Conservation (phyloP, 2,888 invertebrate genomes). For the Acanthosepion esculentum region DNA sequence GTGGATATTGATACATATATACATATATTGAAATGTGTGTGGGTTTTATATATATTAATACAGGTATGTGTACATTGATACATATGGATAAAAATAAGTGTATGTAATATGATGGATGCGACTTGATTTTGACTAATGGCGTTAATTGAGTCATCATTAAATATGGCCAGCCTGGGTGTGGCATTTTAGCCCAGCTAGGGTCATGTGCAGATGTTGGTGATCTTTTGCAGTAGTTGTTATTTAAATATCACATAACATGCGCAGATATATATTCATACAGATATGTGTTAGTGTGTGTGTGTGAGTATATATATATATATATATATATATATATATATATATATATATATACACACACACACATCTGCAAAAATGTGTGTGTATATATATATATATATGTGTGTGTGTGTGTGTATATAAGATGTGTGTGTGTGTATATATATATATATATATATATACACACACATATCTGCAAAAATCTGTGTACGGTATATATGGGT, state of each 20-base stretch:
- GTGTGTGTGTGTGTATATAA: background rate
- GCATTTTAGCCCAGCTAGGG: too few species aligned
- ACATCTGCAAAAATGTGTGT: background rate
- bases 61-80: background rate
- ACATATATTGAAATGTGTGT: background rate
- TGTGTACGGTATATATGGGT: background rate
- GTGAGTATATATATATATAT: background rate
- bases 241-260: too few species aligned
- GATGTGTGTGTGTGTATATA: background rate
- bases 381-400: background rate
- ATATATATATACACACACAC: background rate
- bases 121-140: too few species aligned
- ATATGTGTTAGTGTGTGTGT: background rate
- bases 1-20: background rate
- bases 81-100: background rate
- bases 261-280: too few species aligned
- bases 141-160: too few species aligned
- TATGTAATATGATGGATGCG: background rate
- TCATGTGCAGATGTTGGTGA: too few species aligned
- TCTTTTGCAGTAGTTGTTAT: too few species aligned
- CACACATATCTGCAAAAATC: background rate
- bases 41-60: background rate
- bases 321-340: background rate
- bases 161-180: too few species aligned
- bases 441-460: slow-evolving; percentile 38